Evolutionary conservation across 2,797 vertebrate species (phyloP), one percentile per base, ranked within the genome.

Genomic region (Onychomys arenicola): DNA sequence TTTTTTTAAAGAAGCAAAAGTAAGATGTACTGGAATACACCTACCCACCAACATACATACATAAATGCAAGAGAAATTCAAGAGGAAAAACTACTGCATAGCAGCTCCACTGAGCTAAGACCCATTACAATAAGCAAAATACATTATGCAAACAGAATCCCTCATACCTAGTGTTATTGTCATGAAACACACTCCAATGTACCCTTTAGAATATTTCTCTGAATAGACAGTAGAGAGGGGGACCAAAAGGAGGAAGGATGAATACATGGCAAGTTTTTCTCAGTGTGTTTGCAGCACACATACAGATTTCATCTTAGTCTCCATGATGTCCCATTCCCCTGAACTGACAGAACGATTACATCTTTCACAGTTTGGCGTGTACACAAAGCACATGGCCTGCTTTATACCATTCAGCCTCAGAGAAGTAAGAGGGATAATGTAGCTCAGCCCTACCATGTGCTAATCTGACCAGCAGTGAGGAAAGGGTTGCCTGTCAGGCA

Each of bases 131-230:
- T 75, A 96, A 96, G 82, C 90, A 97, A 97, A 94, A 96, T 73
- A 85, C 6, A 95, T 89, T 94, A 96, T 83, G 86, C 89, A 97
- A 97, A 97, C 77, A 92, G 88, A 97, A 91, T 43, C 32, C 82
- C 67, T 34, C 81, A 95, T 67, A 96, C 91, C 83, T 96, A 91
- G 88, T 89, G 73, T 91, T 97, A 93, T 2, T 81, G n/a, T 96
- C 93, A 95, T 96, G n/a, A 96, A 90, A 95, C 91, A 95, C 90
- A 85, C 92, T 97, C 88, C 97, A 98, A 89, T 23, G 21, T 63
- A 89, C 25, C 59, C 75, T 83, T 92, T 40, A 73, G 87, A 95
- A 69, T 46, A 40, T 78, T 67, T 34, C 84, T 83, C 43, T 91
- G 86, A 93, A 89, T 40, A 96, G 87, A 84, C 16, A 80, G 73